Base-by-base conservation (phyloP, 2,888 invertebrate species). In the Nowickia ferox region DNA sequence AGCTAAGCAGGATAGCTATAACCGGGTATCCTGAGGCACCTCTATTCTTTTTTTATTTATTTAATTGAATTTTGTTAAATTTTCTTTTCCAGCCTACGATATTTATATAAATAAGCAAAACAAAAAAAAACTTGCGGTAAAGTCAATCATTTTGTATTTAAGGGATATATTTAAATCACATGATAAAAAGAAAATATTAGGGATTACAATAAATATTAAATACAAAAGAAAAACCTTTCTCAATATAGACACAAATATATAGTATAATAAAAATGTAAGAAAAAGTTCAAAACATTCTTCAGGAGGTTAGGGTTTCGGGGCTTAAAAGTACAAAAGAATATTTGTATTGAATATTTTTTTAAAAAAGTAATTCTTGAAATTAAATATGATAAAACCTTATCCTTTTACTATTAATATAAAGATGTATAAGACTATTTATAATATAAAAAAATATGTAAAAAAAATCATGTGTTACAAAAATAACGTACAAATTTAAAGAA, bases 91-190 rank as follows among this genome's bases (percentile, higher is more conserved):
- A 38, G 44, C 57, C 8, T 10, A 19, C 57, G 57, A 66, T 77
- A 75, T 59, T n/a, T 59, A 0, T 9, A 30, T n/a, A 53, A n/a
- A 22, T 42, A 57, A n/a, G 1, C 6, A 30, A 1, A 30, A n/a
- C n/a, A 30, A 30, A 30, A 30, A 30, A 6, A 5, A 51, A 46
- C 9, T 79, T 84, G 79, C n/a, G 78, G 40, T 48, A 65, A 84
- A 75, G 75, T 75, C 79, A 79, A 79, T 84, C 68, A 75, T 79
- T 78, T 84, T 71, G 40, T 59, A 66, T 59, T 83, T 72, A 72
- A 72, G 30, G 77, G 72, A 71, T 77, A 55, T 82, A 38, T 79
- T 0, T 22, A 10, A 19, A 55, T 17, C 48, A 53, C 53, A 69
- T 69, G 30, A 38, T 53, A 40, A 55, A 76, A 59, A 48, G 19